Conservation (phyloP, 1,140 invertebrate genomes). For the Neoseiulus cucumeris region DNA sequence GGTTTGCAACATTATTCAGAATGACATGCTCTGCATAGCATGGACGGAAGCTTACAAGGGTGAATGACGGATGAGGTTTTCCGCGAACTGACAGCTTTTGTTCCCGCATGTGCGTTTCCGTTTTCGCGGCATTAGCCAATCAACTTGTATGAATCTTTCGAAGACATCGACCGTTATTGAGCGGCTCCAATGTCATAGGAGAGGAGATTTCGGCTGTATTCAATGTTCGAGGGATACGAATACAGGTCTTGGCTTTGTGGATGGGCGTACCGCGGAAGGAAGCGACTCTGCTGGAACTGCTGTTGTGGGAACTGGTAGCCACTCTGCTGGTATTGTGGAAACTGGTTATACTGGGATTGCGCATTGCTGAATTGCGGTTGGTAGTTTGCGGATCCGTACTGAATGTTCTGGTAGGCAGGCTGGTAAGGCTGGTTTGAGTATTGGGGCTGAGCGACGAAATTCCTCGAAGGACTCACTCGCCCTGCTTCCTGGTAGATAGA, state of each 20-base stretch:
- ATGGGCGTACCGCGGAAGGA: neutral
- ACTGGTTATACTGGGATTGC: neutral
- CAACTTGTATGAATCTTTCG: too few relatives aligned
- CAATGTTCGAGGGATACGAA: neutral
- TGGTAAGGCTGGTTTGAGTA: neutral
- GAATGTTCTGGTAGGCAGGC: neutral
- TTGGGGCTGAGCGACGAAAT: neutral
- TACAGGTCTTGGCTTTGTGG: neutral
- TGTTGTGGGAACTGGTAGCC: neutral
- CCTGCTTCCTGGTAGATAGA: slow-evolving; percentile 1
- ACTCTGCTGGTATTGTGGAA: neutral
- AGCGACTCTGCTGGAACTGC: too few relatives aligned
- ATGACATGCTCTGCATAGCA: too few relatives aligned
- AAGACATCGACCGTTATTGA: neutral
- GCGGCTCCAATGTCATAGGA: slow-evolving; percentile 1
- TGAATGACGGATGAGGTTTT: too few relatives aligned
- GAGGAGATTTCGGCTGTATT: neutral
- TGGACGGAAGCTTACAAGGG: too few relatives aligned
- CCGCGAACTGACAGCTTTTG: too few relatives aligned
- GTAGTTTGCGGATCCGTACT: neutral
- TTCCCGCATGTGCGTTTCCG: too few relatives aligned
- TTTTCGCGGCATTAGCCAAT: too few relatives aligned
- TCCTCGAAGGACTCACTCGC: neutral
- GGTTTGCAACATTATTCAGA: too few relatives aligned
- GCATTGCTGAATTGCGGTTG: neutral